Conservation (phyloP, 2,888 invertebrate genomes). For the Venustoraphidia nigricollis region DNA sequence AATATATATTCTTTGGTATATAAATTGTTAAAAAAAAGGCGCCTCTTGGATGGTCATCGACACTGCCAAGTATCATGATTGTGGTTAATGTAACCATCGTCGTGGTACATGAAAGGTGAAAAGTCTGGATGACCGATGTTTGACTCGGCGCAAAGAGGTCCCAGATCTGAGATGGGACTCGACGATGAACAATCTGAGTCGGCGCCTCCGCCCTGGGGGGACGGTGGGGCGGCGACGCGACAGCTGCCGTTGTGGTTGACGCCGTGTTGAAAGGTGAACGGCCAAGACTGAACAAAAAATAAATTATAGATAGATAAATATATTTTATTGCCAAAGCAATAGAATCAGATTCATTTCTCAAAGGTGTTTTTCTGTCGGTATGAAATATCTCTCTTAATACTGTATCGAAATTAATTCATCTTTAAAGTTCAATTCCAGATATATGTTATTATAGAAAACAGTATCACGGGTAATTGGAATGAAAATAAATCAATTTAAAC, state of each 20-base stretch:
- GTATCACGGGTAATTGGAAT: too few relatives aligned
- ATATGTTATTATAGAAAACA: too few relatives aligned
- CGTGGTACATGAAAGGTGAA: background rate
- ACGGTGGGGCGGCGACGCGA: slow-evolving; percentile 5
- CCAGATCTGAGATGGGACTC: slow-evolving; percentile 15
- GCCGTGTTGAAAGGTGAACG: slow-evolving; percentile 55
- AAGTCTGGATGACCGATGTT: slow-evolving; percentile 7
- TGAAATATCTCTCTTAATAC: too few relatives aligned
- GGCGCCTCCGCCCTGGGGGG: slow-evolving; percentile 12
- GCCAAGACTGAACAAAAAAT: slow-evolving; percentile 57
- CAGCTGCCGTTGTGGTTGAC: background rate
- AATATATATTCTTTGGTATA: slow-evolving; percentile 12
- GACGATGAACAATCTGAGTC: slow-evolving; percentile 13
- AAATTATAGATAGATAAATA: too few relatives aligned
- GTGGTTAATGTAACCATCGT: slow-evolving; percentile 8
- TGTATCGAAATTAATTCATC: too few relatives aligned
- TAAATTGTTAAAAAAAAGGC: slow-evolving; percentile 15
- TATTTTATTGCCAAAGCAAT: too few relatives aligned
- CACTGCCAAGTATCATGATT: slow-evolving; percentile 15
- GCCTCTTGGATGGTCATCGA: slow-evolving; percentile 15
- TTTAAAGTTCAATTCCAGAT: too few relatives aligned
- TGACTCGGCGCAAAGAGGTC: slow-evolving; percentile 13
- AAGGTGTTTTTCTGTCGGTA: too few relatives aligned
- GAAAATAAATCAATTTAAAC: too few relatives aligned
- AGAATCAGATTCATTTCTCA: too few relatives aligned